Percentiles rank a stretch among this genome's conserved stretches.
phyloP scores from a whole-genome alignment of 2,113 vertebrate species.

The Xenus cinereus region DNA sequence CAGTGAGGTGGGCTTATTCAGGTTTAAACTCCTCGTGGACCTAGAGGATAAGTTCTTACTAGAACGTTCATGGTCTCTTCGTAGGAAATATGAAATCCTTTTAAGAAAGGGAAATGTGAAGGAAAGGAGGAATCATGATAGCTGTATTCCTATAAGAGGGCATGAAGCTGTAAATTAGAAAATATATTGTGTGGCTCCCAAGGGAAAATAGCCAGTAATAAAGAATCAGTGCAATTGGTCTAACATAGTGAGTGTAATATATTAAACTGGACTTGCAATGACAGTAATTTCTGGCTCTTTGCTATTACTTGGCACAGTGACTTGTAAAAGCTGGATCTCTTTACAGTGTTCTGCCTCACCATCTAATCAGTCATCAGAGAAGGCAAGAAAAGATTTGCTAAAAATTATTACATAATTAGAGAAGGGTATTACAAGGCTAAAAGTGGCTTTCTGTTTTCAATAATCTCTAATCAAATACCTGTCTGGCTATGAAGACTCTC shows the following conservation, averaged over 20 bases:
- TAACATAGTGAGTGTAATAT: background rate
- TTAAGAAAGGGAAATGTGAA: background rate
- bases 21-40: background rate
- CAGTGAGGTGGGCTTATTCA: background rate
- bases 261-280: background rate
- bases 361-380: conserved; percentile 23
- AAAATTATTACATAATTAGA: conserved; percentile 41
- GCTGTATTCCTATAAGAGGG: background rate
- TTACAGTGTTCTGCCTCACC: background rate
- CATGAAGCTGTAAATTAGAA: conserved; percentile 41
- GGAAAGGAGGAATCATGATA: background rate
- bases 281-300: conserved; percentile 44
- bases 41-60: background rate
- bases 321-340: conserved; percentile 11
- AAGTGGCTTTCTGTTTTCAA: background rate
- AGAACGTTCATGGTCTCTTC: background rate
- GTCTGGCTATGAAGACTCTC: background rate
- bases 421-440: background rate
- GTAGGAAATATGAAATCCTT: background rate
- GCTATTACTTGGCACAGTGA: conserved; percentile 17
- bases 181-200: background rate
- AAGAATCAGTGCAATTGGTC: conserved; percentile 9
- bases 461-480: background rate
- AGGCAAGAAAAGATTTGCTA: background rate
- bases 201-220: conserved; percentile 11